Conservation (phyloP, 2,113 vertebrate genomes). For the Proteles cristata region DNA sequence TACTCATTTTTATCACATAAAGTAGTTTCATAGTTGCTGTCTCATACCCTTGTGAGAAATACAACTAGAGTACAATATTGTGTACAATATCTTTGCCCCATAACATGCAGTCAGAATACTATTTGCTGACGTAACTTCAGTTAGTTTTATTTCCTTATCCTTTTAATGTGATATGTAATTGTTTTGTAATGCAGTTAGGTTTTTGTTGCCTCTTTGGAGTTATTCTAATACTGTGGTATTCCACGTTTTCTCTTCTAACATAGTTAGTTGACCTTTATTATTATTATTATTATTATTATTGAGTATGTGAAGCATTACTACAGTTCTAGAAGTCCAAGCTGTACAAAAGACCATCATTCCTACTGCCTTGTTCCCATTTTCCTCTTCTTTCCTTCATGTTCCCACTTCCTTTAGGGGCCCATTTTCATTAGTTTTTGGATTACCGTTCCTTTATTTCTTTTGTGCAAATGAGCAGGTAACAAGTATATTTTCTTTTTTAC, state of each 20-base stretch:
- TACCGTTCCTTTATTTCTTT: background rate
- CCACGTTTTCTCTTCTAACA: background rate
- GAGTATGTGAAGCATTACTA: background rate
- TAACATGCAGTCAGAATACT: background rate
- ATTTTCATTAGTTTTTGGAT: background rate
- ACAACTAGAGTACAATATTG: background rate
- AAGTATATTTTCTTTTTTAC: background rate
- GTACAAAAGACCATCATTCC: background rate
- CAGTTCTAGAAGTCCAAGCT: background rate
- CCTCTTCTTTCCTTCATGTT: background rate
- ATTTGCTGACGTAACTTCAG: background rate
- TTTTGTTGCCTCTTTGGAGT: background rate
- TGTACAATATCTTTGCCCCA: background rate
- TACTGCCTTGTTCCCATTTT: background rate
- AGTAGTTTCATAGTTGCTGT: constrained; percentile 8
- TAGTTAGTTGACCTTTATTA: background rate
- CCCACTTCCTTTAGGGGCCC: background rate
- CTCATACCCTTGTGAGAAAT: background rate
- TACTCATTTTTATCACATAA: background rate
- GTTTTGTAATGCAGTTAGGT: background rate
- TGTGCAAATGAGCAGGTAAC: background rate
- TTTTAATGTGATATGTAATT: background rate
- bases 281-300: background rate
- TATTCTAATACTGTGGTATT: background rate
- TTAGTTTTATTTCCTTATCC: background rate